Base-by-base conservation (phyloP, 2,797 vertebrate species). In the Coendou prehensilis region DNA sequence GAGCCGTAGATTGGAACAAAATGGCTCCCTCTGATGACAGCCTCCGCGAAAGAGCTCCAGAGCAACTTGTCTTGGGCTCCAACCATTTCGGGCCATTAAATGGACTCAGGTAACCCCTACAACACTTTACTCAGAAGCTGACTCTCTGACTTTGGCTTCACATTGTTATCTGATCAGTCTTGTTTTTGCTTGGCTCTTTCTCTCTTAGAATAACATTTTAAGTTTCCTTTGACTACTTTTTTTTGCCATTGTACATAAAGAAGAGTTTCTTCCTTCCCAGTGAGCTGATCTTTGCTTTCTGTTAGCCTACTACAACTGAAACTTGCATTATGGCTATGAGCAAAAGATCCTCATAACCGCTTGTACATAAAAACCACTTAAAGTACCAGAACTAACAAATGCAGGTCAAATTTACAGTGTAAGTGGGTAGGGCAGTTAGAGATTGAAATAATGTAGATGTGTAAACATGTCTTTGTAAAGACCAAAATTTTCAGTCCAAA, bases 281-380 rank as follows among this genome's bases (percentile, higher is more conserved):
- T 63, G 26, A 95, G 63, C 5, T 87, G 57, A 75, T 50, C 56
- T 79, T 90, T 81, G 61, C 54, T 90, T 96, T 94, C 57, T 88
- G 2, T 82, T 67, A 83, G 37, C 33, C 17, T 76, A 82, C 76
- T 78, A 9, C 47, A 95, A 83, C 9, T 76, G 67, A 88, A 56
- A 81, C 47, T 71, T 64, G 30, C 9, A 45, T 59, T 93, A 54
- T 13, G 52, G 63, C 76, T 37, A 0, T 80, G 52, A 47, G n/a
- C 28, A 78, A 79, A 93, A 50, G 14, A 54, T n/a, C 54, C 54
- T 52, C 73, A 52, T 28, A 95, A 76, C 18, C 50, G 52, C 91
- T 61, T 73, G 50, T 73, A 94, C 7, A 78, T 63, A 82, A 71
- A 88, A 45, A 45, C n/a, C 22, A 47, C 45, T 54, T 61, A 84